Evolutionary conservation across 2,888 invertebrate species (phyloP).

Genomic region (Mactromeris polynyma): DNA sequence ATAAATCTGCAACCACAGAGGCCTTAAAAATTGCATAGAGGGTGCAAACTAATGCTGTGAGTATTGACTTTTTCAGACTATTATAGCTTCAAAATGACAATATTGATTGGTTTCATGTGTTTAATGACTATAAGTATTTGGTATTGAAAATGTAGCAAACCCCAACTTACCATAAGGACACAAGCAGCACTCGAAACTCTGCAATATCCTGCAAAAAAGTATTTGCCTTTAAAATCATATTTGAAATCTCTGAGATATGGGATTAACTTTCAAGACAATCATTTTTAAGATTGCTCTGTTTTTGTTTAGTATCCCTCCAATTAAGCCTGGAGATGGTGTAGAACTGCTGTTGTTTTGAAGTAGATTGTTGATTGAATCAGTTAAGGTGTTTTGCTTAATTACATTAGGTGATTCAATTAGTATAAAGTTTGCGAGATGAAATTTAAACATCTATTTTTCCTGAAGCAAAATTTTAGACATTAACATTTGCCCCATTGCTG

Average conservation of each 20-base stretch:
- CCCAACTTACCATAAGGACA: too few relatives aligned
- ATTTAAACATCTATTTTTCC: conserved; percentile 10
- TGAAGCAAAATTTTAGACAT: conserved; percentile 3
- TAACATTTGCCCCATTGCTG: neutral
- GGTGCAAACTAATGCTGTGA: too few relatives aligned
- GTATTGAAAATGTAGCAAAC: too few relatives aligned
- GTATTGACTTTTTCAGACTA: too few relatives aligned
- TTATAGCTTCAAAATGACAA: too few relatives aligned
- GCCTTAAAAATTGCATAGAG: too few relatives aligned
- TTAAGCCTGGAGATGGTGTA: neutral
- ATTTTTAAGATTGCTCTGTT: neutral
- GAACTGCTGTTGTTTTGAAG: conserved; percentile 8
- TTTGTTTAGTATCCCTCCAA: neutral
- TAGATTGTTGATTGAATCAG: conserved; percentile 4
- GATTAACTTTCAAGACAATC: neutral
- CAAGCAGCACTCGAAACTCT: too few relatives aligned
- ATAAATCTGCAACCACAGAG: too few relatives aligned
- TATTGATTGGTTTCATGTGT: too few relatives aligned
- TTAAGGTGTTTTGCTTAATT: conserved; percentile 9
- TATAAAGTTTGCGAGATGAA: neutral
- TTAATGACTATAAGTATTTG: too few relatives aligned
- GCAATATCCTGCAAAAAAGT: neutral
- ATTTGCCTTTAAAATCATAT: too few relatives aligned
- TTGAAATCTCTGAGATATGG: too few relatives aligned
- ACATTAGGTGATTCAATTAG: conserved; percentile 6